Evolutionary conservation across 2,797 vertebrate species (phyloP).

Genomic region (Hafferia zeledoni): DNA sequence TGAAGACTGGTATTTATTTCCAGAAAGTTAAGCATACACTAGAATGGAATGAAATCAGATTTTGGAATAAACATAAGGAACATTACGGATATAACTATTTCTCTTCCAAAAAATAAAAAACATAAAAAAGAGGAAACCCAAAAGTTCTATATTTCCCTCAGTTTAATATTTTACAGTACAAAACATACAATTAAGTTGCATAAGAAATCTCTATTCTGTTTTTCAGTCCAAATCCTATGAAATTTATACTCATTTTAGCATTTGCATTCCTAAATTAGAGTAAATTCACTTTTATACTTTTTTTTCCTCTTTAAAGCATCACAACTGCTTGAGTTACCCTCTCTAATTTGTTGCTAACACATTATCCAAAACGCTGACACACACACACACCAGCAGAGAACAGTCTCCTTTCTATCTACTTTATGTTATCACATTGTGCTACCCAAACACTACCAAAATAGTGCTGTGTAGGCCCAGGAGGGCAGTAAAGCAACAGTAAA

Average conservation of each 20-base stretch:
- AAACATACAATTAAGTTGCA: neutral
- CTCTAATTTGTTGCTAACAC: neutral
- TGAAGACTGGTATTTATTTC: neutral
- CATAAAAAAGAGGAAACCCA: neutral
- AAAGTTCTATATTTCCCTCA: neutral
- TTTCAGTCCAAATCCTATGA: neutral
- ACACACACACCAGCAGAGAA: neutral
- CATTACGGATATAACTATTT: neutral
- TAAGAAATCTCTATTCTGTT: neutral
- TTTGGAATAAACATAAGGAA: neutral
- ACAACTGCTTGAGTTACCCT: neutral
- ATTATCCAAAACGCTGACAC: neutral
- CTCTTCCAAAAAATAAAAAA: neutral
- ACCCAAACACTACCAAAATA: neutral
- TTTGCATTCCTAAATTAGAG: neutral
- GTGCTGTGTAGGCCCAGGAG: neutral
- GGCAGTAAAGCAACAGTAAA: neutral
- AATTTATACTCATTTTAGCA: neutral
- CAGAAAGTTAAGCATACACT: neutral
- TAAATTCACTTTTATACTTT: neutral
- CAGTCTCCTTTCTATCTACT: neutral
- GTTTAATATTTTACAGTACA: neutral
- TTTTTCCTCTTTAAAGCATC: neutral
- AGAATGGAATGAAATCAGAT: neutral
- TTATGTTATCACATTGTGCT: neutral